Percentiles rank a stretch among this genome's conserved stretches.
phyloP scores from a whole-genome alignment of 2,113 vertebrate species.

The Podocnemis expansa region DNA sequence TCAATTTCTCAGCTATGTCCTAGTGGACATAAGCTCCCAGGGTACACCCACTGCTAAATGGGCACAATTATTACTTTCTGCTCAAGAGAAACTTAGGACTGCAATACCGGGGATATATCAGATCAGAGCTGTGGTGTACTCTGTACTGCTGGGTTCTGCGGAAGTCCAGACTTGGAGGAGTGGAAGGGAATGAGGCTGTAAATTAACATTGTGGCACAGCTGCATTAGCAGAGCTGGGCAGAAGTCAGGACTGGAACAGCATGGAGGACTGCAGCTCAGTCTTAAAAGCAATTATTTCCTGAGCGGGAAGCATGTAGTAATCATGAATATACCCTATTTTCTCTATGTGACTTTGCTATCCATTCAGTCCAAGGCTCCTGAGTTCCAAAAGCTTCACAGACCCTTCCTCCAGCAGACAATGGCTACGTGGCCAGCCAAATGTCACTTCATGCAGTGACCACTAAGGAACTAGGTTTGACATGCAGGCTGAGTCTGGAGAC shows the following conservation, averaged over 20 bases:
- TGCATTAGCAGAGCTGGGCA: background rate
- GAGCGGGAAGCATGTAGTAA: background rate
- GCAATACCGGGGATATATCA: background rate
- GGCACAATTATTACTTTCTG: background rate
- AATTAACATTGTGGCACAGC: background rate
- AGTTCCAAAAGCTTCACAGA: background rate
- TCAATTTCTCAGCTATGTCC: background rate
- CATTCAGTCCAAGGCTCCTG: background rate
- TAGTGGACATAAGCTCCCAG: background rate
- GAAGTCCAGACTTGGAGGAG: background rate
- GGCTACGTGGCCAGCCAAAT: background rate
- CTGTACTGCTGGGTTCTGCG: background rate
- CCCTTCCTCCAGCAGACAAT: background rate
- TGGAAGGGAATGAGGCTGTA: background rate
- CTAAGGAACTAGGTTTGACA: background rate
- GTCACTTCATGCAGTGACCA: background rate
- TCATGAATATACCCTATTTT: background rate
- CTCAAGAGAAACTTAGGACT: background rate
- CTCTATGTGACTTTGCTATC: background rate
- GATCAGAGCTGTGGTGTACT: background rate
- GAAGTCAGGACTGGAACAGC: background rate
- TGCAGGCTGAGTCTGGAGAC: background rate
- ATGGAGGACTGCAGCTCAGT: background rate
- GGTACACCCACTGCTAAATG: background rate
- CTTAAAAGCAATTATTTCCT: background rate